Evolutionary conservation across 2,888 invertebrate genomes (phyloP).

Genomic region (Willowsia nigromaculata): DNA sequence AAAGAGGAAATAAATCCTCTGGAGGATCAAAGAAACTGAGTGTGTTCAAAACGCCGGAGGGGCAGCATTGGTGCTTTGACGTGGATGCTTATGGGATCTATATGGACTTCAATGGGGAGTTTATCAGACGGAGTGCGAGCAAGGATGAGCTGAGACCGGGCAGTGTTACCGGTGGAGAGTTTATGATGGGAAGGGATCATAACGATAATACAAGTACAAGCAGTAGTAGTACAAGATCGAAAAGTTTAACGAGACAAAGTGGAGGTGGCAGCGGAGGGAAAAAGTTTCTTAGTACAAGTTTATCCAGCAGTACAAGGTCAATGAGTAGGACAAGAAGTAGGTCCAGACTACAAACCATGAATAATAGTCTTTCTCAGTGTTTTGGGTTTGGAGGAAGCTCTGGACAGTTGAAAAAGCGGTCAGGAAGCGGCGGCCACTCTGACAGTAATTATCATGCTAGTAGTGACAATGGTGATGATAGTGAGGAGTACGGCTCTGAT

Average conservation of each 20-base stretch:
- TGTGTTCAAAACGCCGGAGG: conserved; percentile 75
- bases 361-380: conserved; percentile 76
- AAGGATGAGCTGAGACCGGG: conserved; percentile 72
- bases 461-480: conserved; percentile 50
- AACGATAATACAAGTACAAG: conserved; percentile 66
- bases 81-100: conserved; percentile 77
- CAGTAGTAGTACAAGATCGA: conserved; percentile 71
- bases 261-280: conserved; percentile 26
- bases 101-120: conserved; percentile 71
- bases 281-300: conserved; percentile 60
- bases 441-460: neutral
- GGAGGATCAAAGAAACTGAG: conserved; percentile 68
- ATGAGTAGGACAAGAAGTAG: conserved; percentile 76
- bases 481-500: conserved; percentile 64
- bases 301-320: conserved; percentile 69
- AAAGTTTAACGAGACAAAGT: conserved; percentile 75
- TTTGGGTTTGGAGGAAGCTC: conserved; percentile 74
- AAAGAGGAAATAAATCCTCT: conserved; percentile 14
- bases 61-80: conserved; percentile 77
- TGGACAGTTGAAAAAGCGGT: conserved; percentile 53
- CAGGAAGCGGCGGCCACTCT: neutral
- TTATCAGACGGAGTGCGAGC: conserved; percentile 57
- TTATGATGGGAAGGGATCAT: conserved; percentile 48
- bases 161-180: conserved; percentile 59
- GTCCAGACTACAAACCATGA: conserved; percentile 75